phyloP scores from a whole-genome alignment of 2,113 vertebrate genomes.

The Colinus virginianus region DNA sequence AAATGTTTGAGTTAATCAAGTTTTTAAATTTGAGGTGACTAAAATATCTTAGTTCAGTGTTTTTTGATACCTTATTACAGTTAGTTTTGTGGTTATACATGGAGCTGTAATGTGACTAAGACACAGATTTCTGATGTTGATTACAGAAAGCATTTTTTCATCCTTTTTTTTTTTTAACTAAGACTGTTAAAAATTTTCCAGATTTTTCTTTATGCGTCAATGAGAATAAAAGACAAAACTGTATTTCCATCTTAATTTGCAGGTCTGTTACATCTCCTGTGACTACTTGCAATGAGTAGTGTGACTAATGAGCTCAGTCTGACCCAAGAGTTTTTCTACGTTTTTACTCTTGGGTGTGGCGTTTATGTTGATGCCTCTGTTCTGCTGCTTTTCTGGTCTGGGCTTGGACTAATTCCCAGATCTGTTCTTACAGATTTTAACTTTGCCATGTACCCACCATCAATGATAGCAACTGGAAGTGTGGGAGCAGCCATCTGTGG shows the following conservation, averaged over 20 bases:
- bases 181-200: conserved; percentile 66
- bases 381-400: conserved; percentile 66
- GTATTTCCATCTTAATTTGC: conserved; percentile 72
- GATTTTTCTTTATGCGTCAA: conserved; percentile 68
- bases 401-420: conserved; percentile 69
- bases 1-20: conserved; percentile 47
- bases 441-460: conserved; percentile 95
- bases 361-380: conserved; percentile 67
- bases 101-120: conserved; percentile 17
- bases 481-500: conserved; percentile 94
- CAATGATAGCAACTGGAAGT: conserved; percentile 96
- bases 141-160: conserved; percentile 53
- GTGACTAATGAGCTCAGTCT: conserved; percentile 62
- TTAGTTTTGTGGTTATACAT: conserved; percentile 33
- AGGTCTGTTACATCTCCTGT: conserved; percentile 68
- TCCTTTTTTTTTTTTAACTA: conserved; percentile 35
- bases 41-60: conserved; percentile 46
- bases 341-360: conserved; percentile 65
- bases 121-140: conserved; percentile 52
- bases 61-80: conserved; percentile 46
- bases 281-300: conserved; percentile 63
- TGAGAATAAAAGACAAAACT: conserved; percentile 54
- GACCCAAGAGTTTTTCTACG: conserved; percentile 55
- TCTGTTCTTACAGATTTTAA: conserved; percentile 87
- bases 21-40: conserved; percentile 42